A percentile compares a stretch with the other conserved stretches of the same genome.
Evolutionary conservation across 2,888 invertebrate genomes (phyloP).

Genomic region (Drosophila leonis): DNA sequence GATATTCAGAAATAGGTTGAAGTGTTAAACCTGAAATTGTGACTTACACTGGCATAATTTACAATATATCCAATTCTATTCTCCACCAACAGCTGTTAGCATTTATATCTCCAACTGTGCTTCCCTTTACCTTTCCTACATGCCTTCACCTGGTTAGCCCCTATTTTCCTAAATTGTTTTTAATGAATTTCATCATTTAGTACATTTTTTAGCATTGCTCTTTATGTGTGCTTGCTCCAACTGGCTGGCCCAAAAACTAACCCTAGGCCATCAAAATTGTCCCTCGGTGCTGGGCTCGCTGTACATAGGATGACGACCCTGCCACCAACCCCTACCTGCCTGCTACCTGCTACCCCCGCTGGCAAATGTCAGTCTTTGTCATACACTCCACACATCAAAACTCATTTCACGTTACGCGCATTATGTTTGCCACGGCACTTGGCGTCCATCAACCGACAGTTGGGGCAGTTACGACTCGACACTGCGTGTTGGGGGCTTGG

Average conservation of each 20-base stretch:
- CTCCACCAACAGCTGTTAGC: not conserved
- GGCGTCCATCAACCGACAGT: slow-evolving; percentile 72
- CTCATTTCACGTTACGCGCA: slow-evolving; percentile 78
- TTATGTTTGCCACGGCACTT: slow-evolving; percentile 77
- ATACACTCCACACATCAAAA: slow-evolving; percentile 60
- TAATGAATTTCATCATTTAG: slow-evolving; percentile 14
- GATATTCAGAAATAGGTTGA: no score
- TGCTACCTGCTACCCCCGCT: slow-evolving; percentile 20
- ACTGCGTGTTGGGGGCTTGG: slow-evolving; percentile 56
- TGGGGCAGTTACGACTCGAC: slow-evolving; percentile 32
- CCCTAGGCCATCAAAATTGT: slow-evolving; percentile 61
- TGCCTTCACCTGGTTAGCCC: not conserved
- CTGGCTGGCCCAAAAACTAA: slow-evolving; percentile 40
- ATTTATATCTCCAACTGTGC: not conserved
- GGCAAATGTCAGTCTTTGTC: slow-evolving; percentile 46
- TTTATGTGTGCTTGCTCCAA: slow-evolving; percentile 37
- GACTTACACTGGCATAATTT: not conserved
- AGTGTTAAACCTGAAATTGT: no score
- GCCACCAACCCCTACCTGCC: not conserved
- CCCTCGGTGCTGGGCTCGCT: slow-evolving; percentile 21
- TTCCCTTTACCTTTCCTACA: no score
- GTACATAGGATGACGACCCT: slow-evolving; percentile 9
- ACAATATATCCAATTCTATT: no score
- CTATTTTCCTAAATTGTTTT: not conserved
- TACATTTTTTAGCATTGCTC: slow-evolving; percentile 26